Percentiles rank a stretch among this genome's conserved stretches.
Evolutionary conservation across 2,113 vertebrate species (phyloP).

Genomic region (Etia nguti): DNA sequence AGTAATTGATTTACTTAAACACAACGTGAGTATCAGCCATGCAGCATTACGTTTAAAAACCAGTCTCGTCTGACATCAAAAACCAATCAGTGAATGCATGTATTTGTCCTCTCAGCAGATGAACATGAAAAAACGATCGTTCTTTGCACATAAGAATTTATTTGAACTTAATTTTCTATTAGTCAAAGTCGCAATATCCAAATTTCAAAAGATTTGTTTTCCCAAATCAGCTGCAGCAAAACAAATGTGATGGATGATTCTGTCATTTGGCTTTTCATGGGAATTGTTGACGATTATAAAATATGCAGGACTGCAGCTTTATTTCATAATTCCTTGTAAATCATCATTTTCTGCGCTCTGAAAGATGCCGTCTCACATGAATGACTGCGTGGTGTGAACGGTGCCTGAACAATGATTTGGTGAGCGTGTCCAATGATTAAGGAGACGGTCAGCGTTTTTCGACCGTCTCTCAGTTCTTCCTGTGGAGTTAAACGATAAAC

Average conservation of each 20-base stretch:
- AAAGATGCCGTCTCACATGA: neutral
- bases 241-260: neutral
- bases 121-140: neutral
- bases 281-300: neutral
- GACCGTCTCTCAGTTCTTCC: neutral
- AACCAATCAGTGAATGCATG: neutral
- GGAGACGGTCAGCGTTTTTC: neutral
- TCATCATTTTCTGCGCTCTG: neutral
- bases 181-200: neutral
- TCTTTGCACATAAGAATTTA: neutral
- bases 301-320: neutral
- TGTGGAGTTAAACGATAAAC: conserved; percentile 35
- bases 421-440: conserved; percentile 19
- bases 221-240: neutral
- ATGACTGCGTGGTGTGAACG: neutral
- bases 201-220: neutral
- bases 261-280: neutral
- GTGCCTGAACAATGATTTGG: neutral
- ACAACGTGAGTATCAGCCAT: neutral
- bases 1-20: neutral
- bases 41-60: neutral
- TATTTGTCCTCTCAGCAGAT: neutral
- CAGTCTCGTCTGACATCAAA: neutral
- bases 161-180: neutral
- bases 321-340: neutral